Evolutionary conservation across 2,113 vertebrate genomes (phyloP).

Genomic region (Himantopus leucocephalus): DNA sequence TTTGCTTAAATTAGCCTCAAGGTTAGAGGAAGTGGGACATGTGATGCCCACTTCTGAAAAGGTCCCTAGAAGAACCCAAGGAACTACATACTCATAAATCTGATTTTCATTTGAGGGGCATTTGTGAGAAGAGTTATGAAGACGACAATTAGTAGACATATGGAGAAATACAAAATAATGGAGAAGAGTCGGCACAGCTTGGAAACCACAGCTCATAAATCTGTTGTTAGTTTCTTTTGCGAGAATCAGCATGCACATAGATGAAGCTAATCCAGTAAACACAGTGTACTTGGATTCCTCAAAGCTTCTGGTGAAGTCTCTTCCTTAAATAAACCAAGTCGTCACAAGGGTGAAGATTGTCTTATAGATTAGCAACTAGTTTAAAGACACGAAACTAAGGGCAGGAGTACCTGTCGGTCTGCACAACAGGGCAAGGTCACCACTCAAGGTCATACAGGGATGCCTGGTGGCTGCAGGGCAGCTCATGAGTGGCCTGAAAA

Average conservation of each 20-base stretch:
- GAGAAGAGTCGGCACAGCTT: background rate
- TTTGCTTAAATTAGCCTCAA: conserved; percentile 29
- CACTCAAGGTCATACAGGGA: background rate
- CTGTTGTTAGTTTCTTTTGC: background rate
- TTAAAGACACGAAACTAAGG: background rate
- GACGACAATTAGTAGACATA: background rate
- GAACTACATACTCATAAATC: background rate
- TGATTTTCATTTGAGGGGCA: background rate
- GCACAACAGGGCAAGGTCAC: background rate
- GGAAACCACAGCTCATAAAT: background rate
- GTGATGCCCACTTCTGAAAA: background rate
- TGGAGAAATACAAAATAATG: background rate
- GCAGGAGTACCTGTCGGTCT: background rate
- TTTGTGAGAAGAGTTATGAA: background rate
- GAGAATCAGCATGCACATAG: rapidly evolving
- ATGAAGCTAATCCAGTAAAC: background rate
- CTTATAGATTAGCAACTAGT: background rate
- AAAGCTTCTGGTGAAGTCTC: background rate
- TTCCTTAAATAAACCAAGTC: background rate
- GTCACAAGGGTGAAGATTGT: background rate
- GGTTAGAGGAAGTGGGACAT: background rate
- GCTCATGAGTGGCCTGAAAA: background rate
- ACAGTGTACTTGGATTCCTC: background rate
- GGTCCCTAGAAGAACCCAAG: background rate
- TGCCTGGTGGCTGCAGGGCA: background rate